Evolutionary conservation across 2,113 vertebrate species (phyloP).

Genomic region (Columbina picui): DNA sequence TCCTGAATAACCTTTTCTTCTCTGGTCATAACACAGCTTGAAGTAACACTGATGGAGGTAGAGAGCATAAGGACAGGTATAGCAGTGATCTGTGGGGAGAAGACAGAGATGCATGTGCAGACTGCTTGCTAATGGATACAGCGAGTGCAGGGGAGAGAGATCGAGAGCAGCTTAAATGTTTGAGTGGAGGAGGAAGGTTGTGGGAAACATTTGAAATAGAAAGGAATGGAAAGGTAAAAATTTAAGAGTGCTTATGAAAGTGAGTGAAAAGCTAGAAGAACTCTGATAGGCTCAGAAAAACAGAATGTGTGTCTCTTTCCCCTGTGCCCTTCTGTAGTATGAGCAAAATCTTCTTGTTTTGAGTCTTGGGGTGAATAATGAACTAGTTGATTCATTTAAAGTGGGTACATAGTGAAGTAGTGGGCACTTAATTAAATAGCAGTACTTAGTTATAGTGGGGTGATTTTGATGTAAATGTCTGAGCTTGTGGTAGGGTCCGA

Average conservation of each 20-base stretch:
- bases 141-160: not conserved
- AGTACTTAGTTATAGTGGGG: not conserved
- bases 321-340: rapidly evolving
- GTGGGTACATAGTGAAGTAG: not conserved
- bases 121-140: not conserved
- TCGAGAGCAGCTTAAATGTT: not conserved
- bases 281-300: rapidly evolving
- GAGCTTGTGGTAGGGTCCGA: not conserved
- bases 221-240: not conserved
- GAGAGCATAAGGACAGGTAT: not conserved
- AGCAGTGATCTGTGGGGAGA: not conserved
- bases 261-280: not conserved
- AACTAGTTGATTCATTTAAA: not conserved
- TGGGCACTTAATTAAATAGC: not conserved
- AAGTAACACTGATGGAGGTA: not conserved
- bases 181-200: not conserved
- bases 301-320: not conserved
- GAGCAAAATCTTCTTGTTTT: not conserved
- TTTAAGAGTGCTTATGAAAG: not conserved
- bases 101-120: too few species aligned
- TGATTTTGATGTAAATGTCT: not conserved
- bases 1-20: not conserved
- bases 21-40: not conserved
- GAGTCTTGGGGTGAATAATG: not conserved
- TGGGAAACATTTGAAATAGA: not conserved